These are phyloP conservation scores for Acanthurus lineatus DNA, from an alignment of 2,797 vertebrate genomes.

Conservation along the genomic window DNA sequence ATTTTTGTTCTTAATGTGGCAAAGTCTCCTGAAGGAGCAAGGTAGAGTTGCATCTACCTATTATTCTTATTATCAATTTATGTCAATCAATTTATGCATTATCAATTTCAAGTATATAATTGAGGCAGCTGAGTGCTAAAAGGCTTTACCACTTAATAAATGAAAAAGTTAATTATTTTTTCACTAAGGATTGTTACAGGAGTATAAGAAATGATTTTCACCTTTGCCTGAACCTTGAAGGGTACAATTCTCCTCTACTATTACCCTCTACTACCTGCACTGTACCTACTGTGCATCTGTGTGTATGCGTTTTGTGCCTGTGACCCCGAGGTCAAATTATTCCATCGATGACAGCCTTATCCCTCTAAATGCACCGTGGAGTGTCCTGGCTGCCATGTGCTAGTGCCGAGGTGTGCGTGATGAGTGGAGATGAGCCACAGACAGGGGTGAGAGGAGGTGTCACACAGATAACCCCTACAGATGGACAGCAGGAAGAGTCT, in stretches of 20 bases:
- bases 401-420: constrained; percentile 72
- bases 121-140: neutral
- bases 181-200: neutral
- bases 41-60: too few species aligned
- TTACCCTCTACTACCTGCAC: constrained; percentile 45
- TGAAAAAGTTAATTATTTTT: neutral
- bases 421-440: constrained; percentile 76
- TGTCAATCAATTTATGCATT: too few species aligned
- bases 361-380: constrained; percentile 62
- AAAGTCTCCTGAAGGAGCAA: too few species aligned
- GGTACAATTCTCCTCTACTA: constrained; percentile 30
- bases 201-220: constrained; percentile 32
- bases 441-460: constrained; percentile 77
- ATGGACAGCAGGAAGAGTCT: constrained; percentile 80
- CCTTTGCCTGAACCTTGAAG: constrained; percentile 57
- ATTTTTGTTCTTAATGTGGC: too few species aligned
- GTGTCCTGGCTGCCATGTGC: constrained; percentile 69
- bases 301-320: constrained; percentile 18
- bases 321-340: constrained; percentile 75
- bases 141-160: neutral
- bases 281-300: constrained; percentile 37
- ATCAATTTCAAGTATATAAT: too few species aligned
- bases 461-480: constrained; percentile 85
- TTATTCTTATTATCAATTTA: too few species aligned
- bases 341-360: constrained; percentile 78